Evolutionary conservation across 2,797 vertebrate genomes (phyloP).

Genomic region (Macroramphosus scolopax): DNA sequence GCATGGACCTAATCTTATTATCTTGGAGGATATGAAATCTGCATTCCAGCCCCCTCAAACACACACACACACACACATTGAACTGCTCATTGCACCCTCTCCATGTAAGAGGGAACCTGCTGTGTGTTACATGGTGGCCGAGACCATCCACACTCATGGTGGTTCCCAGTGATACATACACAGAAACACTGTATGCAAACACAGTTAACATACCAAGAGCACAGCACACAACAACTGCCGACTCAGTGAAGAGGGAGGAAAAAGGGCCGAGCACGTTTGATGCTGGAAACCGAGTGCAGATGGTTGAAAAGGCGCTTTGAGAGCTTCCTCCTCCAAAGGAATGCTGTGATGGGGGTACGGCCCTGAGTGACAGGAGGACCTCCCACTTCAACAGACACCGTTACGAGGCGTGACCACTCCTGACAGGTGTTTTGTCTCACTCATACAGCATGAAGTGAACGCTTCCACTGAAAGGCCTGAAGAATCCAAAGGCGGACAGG

Average conservation of each 20-base stretch:
- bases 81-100: conserved; percentile 23
- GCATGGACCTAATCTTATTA: conserved; percentile 77
- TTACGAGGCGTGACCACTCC: conserved; percentile 64
- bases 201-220: background rate
- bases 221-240: background rate
- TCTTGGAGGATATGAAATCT: conserved; percentile 74
- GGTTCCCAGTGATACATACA: conserved; percentile 1
- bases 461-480: conserved; percentile 44
- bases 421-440: conserved; percentile 75
- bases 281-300: conserved; percentile 21
- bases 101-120: conserved; percentile 31
- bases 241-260: background rate
- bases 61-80: conserved; percentile 19
- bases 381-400: conserved; percentile 59
- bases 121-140: conserved; percentile 28
- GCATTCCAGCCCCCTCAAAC: conserved; percentile 64
- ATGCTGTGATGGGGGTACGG: conserved; percentile 21
- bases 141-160: conserved; percentile 15
- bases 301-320: conserved; percentile 28
- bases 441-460: conserved; percentile 50
- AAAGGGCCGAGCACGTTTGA: background rate
- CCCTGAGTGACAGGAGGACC: conserved; percentile 61
- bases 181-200: background rate
- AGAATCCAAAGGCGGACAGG: conserved; percentile 50
- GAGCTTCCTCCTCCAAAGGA: conserved; percentile 36